Evolutionary conservation across 2,888 invertebrate genomes (phyloP).

Genomic region (Lamellibrachia satsuma): DNA sequence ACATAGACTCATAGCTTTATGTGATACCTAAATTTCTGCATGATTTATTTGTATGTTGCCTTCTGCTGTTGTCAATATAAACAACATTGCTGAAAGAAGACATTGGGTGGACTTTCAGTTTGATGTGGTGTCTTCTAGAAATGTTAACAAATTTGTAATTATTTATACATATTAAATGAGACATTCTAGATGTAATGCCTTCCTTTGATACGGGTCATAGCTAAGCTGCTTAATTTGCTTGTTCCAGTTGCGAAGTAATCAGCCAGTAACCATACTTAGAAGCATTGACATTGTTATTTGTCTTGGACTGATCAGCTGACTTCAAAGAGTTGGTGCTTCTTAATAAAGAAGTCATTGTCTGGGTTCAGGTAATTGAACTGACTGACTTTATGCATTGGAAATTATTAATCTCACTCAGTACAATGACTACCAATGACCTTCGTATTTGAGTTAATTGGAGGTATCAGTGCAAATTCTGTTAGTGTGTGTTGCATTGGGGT

Average conservation of each 20-base stretch:
- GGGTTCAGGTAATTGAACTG: background rate
- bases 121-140: background rate
- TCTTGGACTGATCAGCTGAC: background rate
- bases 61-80: background rate
- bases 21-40: too few species aligned
- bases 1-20: background rate
- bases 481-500: background rate
- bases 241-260: background rate
- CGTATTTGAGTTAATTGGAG: background rate
- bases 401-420: background rate
- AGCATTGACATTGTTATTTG: background rate
- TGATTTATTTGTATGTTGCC: background rate
- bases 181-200: background rate
- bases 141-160: background rate
- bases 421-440: background rate
- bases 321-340: constrained; percentile 17
- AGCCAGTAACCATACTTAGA: background rate
- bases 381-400: background rate
- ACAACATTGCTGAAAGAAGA: background rate
- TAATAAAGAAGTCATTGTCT: background rate
- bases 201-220: background rate
- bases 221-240: background rate
- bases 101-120: background rate
- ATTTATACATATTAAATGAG: background rate
- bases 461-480: background rate